Base-by-base conservation (phyloP, 2,797 vertebrate genomes). In the Peromyscus attwateri region DNA sequence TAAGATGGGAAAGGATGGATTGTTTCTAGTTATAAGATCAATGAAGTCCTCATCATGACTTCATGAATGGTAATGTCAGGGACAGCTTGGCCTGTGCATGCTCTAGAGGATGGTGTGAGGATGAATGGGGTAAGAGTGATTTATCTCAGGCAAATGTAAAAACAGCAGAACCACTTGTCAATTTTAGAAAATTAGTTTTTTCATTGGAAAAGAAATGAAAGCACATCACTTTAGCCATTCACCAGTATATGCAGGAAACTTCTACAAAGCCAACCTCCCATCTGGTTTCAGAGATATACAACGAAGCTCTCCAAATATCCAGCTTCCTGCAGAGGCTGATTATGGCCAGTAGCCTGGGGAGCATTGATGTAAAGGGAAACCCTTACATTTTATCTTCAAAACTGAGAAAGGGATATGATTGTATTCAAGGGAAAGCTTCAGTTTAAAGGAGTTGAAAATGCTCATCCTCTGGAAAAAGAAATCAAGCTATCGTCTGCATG, bases 181-280 rank as follows among this genome's bases (percentile, higher is more conserved):
- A 1, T 70, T 96, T 96, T 88, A 87, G 70, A 94, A 94, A 96
- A 85, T 85, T 52, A 92, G 37, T 95, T 96, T 87, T 43, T 91
- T 92, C 60, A 84, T 92, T 91, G 31, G 31, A 16, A 92, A 93
- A 95, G 55, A 79, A 83, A 91, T 27, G 89, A 96, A 91, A 83
- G 3, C 13, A 40, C 19, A 91, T 79, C 17, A 27, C 71, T 81
- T 89, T 76, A 81, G 64, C 1, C 29, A 4, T 87, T 97, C 84
- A 31, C n/a, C 46, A 55, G 64, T 57, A n/a, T 8, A 79, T 25
- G 3, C 14, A 27, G 29, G 10, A 85, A 27, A 46, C 29, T 34
- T 91, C 4, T 40, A 14, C 11, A 64, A 64, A 68, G 66, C 25
- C 16, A 73, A 73, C 5, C 40, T 29, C 27, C 81, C 64, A 7